Conservation (phyloP, 2,113 vertebrate species). For the Columbina picui region DNA sequence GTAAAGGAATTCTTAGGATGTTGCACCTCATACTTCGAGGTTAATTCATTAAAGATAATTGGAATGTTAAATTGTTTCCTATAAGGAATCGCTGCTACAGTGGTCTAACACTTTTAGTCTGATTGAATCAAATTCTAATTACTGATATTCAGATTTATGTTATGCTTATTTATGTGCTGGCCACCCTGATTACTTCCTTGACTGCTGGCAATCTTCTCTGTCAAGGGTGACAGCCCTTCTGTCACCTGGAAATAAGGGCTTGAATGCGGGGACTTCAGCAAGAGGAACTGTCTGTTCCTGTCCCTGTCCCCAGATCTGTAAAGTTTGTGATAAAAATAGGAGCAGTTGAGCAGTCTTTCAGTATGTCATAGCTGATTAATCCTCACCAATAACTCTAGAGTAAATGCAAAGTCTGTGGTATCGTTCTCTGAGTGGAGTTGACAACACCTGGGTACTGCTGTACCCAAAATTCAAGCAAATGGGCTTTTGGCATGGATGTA, state of each 20-base stretch:
- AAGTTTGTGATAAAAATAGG: not conserved
- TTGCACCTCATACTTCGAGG: constrained; percentile 23
- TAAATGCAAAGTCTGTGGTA: not conserved
- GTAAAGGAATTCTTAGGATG: constrained; percentile 42
- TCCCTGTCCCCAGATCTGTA: not conserved
- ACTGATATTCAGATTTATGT: constrained; percentile 47
- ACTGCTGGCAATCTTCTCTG: constrained; percentile 6
- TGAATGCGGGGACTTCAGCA: not conserved
- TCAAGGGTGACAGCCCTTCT: not conserved
- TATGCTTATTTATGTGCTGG: constrained; percentile 44
- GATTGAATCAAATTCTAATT: constrained; percentile 47
- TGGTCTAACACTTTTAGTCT: not conserved
- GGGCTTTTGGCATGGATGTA: not conserved
- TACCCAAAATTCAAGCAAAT: not conserved
- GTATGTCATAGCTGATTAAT: not conserved
- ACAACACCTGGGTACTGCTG: not conserved
- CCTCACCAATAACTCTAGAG: not conserved
- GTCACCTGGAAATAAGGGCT: not conserved
- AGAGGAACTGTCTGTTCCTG: not conserved
- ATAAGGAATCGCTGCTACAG: not conserved
- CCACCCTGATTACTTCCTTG: constrained; percentile 23
- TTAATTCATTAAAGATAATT: constrained; percentile 51
- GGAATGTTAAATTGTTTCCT: constrained; percentile 53
- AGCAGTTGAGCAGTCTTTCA: not conserved
- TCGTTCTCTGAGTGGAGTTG: not conserved